Conservation (phyloP, 2,113 vertebrate species). For the Hyperoodon ampullatus region DNA sequence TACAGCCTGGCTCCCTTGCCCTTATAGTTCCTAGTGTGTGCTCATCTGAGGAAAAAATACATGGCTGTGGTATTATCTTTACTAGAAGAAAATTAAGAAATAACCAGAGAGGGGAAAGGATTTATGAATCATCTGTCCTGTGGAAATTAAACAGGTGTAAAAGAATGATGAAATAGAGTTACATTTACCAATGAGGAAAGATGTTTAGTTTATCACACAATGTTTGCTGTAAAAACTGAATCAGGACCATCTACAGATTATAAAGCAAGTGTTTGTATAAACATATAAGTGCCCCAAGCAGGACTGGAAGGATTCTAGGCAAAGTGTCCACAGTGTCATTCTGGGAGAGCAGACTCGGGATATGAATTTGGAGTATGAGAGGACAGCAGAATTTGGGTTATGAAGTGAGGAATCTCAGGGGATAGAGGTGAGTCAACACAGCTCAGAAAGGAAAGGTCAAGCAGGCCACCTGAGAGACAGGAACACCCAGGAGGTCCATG, state of each 20-base stretch:
- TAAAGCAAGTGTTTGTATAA: not conserved
- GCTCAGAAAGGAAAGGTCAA: not conserved
- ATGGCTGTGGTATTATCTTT: not conserved
- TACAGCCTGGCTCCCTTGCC: not conserved
- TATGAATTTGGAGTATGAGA: not conserved
- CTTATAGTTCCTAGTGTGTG: not conserved
- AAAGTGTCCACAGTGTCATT: not conserved
- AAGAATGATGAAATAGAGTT: not conserved
- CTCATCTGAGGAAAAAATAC: not conserved
- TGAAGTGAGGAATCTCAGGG: not conserved
- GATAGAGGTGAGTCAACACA: not conserved
- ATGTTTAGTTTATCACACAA: not conserved
- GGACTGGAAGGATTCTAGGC: not conserved
- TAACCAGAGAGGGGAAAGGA: not conserved
- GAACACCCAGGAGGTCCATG: not conserved
- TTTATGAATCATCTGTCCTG: not conserved
- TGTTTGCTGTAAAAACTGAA: constrained; percentile 29
- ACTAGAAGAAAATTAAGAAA: not conserved
- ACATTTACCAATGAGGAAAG: not conserved
- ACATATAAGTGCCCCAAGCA: not conserved
- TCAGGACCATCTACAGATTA: not conserved
- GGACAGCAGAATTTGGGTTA: not conserved
- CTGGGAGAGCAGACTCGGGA: not conserved
- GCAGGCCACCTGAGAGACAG: not conserved
- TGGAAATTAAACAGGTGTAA: constrained; percentile 11